Evolutionary conservation across 2,888 invertebrate genomes (phyloP).

Genomic region (Nemurella pictetii): DNA sequence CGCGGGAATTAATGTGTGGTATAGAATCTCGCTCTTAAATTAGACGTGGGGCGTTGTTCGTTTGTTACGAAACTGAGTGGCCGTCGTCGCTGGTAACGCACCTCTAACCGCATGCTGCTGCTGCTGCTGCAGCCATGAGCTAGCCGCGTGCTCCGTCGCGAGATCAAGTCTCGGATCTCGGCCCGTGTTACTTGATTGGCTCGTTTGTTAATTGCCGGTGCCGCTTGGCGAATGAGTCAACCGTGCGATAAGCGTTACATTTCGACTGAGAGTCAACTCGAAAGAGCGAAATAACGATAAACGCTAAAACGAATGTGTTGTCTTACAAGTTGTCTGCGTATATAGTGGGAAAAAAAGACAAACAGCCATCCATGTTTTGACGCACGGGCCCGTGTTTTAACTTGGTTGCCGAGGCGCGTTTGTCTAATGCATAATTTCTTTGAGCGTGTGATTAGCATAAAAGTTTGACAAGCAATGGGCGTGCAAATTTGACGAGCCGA

Average conservation of each 20-base stretch:
- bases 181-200: not conserved
- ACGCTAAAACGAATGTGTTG: not conserved
- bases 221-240: not conserved
- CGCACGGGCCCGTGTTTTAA: not conserved
- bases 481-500: not conserved
- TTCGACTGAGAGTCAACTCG: not conserved
- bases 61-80: not conserved
- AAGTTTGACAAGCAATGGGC: not conserved
- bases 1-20: conserved; percentile 30
- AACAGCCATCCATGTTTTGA: not conserved
- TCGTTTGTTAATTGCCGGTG: not conserved
- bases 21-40: conserved; percentile 30
- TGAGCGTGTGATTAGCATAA: not conserved
- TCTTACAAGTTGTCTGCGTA: no score
- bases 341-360: not conserved
- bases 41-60: conserved; percentile 17
- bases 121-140: no score
- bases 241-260: not conserved
- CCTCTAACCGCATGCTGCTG: no score
- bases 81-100: not conserved
- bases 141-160: no score
- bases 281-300: not conserved
- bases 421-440: not conserved
- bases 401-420: not conserved
- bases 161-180: not conserved